Evolutionary conservation across 2,113 vertebrate genomes (phyloP).

Genomic region (Odontophorus gujanensis): DNA sequence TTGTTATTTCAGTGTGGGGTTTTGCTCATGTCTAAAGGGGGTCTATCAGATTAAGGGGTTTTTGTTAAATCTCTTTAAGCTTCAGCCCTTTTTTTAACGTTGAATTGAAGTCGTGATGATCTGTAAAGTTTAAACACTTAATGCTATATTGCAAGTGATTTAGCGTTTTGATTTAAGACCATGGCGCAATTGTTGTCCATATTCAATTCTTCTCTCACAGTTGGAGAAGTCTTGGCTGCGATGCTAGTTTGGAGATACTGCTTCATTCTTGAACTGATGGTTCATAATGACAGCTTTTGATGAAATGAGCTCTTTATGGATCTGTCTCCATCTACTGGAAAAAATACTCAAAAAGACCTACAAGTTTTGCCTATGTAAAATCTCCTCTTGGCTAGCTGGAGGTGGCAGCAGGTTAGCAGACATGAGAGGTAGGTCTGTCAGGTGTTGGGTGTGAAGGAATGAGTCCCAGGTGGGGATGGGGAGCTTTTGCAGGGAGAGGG

Average conservation of each 20-base stretch:
- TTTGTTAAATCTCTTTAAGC: neutral
- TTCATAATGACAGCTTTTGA: constrained; percentile 8
- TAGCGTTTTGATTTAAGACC: constrained; percentile 23
- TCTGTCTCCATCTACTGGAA: constrained; percentile 70
- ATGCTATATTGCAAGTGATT: neutral
- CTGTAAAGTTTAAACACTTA: constrained; percentile 30
- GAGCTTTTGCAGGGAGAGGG: neutral
- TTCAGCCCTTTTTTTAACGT: neutral
- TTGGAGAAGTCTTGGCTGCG: neutral
- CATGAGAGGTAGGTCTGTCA: neutral
- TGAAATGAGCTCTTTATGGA: constrained; percentile 32
- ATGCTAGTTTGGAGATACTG: neutral
- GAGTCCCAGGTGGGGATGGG: neutral
- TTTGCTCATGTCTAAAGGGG: neutral
- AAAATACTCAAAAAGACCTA: neutral
- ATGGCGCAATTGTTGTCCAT: neutral
- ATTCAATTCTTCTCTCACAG: neutral
- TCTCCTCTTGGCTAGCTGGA: neutral
- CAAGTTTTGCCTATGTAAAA: neutral
- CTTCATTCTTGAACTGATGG: neutral
- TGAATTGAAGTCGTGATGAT: neutral
- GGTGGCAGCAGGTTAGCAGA: neutral
- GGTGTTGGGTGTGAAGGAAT: neutral
- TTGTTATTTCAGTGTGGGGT: neutral
- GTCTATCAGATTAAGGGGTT: neutral